Percentiles rank a stretch among this genome's conserved stretches.
Conservation (phyloP, 2,797 vertebrate species). For the Crenuchus spilurus region DNA sequence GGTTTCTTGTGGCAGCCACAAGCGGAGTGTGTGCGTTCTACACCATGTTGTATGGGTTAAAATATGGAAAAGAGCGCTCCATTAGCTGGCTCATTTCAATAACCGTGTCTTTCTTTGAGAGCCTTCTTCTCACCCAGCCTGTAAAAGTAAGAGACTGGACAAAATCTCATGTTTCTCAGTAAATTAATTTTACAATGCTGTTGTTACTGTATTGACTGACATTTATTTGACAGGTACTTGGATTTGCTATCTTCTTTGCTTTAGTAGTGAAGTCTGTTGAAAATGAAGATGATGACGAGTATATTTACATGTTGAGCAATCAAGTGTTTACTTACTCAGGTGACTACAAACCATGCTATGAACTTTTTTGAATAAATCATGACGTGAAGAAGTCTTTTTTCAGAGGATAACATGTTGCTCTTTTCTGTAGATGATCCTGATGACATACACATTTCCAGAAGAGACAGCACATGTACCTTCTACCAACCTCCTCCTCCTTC, state of each 20-base stretch:
- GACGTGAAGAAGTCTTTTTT: neutral
- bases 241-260: slow-evolving; percentile 93
- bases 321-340: slow-evolving; percentile 31
- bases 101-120: slow-evolving; percentile 92
- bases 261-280: slow-evolving; percentile 89
- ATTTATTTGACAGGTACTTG: slow-evolving; percentile 82
- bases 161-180: neutral
- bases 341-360: neutral
- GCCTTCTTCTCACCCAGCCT: slow-evolving; percentile 92
- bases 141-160: slow-evolving; percentile 82
- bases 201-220: no score
- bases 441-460: slow-evolving; percentile 70
- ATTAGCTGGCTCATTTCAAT: slow-evolving; percentile 95
- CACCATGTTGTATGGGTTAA: slow-evolving; percentile 93
- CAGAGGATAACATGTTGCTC: neutral
- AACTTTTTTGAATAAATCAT: neutral
- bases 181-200: no score
- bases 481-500: slow-evolving; percentile 85
- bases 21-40: slow-evolving; percentile 89
- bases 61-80: slow-evolving; percentile 90
- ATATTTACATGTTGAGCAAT: slow-evolving; percentile 74
- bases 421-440: slow-evolving; percentile 73
- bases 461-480: slow-evolving; percentile 83
- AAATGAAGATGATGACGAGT: slow-evolving; percentile 80
- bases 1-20: slow-evolving; percentile 86